A percentile compares a stretch with the other conserved stretches of the same genome.
phyloP scores from a whole-genome alignment of 2,888 invertebrate species.

The Pheosia tremula region DNA sequence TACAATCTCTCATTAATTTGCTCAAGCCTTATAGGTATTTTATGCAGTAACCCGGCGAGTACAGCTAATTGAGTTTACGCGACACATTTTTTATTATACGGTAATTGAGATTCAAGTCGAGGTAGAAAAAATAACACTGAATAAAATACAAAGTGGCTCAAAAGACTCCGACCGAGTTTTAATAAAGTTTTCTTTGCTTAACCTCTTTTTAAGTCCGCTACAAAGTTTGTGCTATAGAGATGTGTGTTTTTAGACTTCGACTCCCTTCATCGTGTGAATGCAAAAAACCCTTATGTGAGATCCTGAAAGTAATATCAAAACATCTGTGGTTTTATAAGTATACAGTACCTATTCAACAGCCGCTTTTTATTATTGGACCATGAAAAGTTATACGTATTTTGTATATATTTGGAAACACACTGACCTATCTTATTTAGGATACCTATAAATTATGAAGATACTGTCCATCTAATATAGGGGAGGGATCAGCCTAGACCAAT shows the following conservation, averaged over 20 bases:
- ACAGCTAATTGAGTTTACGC: constrained; percentile 38
- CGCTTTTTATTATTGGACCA: no score
- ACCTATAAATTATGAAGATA: no score
- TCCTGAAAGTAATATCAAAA: neutral
- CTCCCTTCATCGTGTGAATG: neutral
- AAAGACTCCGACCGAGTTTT: constrained; percentile 27
- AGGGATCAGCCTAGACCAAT: neutral
- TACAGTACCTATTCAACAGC: no score
- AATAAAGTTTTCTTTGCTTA: constrained; percentile 34
- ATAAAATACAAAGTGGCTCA: constrained; percentile 31
- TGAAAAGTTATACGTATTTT: no score
- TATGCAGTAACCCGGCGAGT: constrained; percentile 19
- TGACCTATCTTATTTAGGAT: no score
- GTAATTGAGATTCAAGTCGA: constrained; percentile 39
- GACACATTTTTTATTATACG: constrained; percentile 38
- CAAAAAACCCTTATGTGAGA: neutral
- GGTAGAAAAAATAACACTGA: constrained; percentile 27
- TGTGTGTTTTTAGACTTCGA: constrained; percentile 7
- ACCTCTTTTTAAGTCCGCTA: constrained; percentile 24
- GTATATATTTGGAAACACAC: no score
- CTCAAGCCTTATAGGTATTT: constrained; percentile 18
- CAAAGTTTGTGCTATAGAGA: constrained; percentile 14
- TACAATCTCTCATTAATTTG: neutral
- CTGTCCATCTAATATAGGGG: no score
- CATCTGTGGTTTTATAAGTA: no score